Conservation (phyloP, 2,888 invertebrate genomes). For the Schrankia costaestrigalis region DNA sequence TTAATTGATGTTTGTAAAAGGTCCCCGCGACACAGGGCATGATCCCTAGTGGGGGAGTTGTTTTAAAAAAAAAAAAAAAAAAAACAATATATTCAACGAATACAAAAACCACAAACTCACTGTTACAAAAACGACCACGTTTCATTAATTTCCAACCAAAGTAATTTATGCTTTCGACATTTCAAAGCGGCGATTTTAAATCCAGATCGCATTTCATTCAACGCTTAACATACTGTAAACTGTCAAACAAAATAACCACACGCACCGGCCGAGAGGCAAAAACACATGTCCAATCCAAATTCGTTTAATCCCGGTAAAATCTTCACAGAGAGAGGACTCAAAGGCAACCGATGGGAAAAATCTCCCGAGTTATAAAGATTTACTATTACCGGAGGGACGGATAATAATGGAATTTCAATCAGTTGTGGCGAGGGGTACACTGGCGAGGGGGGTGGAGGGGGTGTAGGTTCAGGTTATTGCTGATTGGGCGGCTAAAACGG, state of each 20-base stretch:
- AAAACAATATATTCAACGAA: too few relatives aligned
- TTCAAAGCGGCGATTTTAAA: neutral
- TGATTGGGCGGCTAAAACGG: slow-evolving; percentile 35
- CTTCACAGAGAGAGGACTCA: slow-evolving; percentile 55
- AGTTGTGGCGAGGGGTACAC: slow-evolving; percentile 38
- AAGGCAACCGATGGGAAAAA: slow-evolving; percentile 60
- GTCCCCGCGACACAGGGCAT: too few relatives aligned
- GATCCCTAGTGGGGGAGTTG: too few relatives aligned
- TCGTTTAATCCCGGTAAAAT: slow-evolving; percentile 53
- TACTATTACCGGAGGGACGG: slow-evolving; percentile 60
- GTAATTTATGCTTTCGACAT: too few relatives aligned
- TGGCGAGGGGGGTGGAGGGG: slow-evolving; percentile 11
- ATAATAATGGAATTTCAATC: slow-evolving; percentile 79
- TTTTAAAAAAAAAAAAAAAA: too few relatives aligned
- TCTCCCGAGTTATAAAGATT: slow-evolving; percentile 63
- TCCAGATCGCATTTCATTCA: neutral
- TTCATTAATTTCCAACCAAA: neutral
- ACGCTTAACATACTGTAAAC: neutral
- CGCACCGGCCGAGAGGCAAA: neutral
- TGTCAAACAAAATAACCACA: slow-evolving; percentile 1
- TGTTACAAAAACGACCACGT: neutral
- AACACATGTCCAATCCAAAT: slow-evolving; percentile 28
- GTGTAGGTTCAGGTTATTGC: slow-evolving; percentile 33
- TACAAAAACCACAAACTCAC: too few relatives aligned
- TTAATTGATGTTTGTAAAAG: too few relatives aligned